Conservation (phyloP, 2,113 vertebrate species). For the Bambusicola thoracicus region DNA sequence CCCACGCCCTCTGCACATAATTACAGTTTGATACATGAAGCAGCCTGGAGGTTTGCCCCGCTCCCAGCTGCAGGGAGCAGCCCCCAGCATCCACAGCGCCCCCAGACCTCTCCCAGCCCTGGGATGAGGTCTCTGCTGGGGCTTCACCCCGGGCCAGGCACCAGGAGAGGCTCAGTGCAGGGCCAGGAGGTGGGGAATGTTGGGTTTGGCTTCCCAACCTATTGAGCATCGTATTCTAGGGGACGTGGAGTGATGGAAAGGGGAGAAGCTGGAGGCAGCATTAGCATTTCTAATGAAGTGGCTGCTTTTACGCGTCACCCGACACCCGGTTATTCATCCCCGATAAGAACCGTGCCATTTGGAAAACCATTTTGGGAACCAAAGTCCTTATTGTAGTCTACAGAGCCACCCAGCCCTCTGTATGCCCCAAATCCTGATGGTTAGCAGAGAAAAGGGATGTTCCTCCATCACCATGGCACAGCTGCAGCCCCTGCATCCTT, state of each 20-base stretch:
- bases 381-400: neutral
- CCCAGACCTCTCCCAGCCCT: neutral
- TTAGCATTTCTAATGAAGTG: conserved; percentile 21
- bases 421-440: neutral
- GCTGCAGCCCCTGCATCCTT: neutral
- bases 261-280: neutral
- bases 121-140: neutral
- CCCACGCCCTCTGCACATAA: conserved; percentile 55
- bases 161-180: neutral
- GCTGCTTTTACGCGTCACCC: neutral
- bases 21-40: conserved; percentile 48
- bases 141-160: fast-evolving
- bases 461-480: fast-evolving
- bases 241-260: neutral
- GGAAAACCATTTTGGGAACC: neutral
- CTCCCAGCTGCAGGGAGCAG: neutral
- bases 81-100: neutral
- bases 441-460: neutral
- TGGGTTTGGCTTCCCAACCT: neutral
- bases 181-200: neutral
- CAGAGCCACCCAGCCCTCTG: neutral
- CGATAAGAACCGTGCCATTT: neutral
- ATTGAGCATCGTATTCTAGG: neutral
- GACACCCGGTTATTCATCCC: neutral
- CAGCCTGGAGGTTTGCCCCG: neutral